Evolutionary conservation across 2,888 invertebrate genomes (phyloP).

Genomic region (Lydus trimaculatus): DNA sequence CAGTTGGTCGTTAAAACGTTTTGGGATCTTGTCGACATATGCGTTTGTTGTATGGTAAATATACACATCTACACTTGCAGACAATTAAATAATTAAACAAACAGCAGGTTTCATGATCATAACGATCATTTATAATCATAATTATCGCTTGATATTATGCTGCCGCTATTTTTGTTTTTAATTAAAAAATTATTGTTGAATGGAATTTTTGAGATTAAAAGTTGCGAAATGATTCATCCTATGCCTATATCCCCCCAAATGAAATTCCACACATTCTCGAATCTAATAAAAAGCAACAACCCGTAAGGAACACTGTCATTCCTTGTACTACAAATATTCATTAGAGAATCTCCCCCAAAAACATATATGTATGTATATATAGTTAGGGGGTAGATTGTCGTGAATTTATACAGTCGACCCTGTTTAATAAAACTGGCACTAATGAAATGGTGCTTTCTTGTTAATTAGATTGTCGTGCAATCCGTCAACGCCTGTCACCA

Average conservation of each 20-base stretch:
- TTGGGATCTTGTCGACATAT: conserved; percentile 49
- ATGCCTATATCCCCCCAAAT: conserved; percentile 13
- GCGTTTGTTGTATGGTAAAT: conserved; percentile 41
- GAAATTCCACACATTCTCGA: conserved; percentile 32
- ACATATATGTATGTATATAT: neutral
- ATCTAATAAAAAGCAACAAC: conserved; percentile 56
- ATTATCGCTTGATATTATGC: neutral
- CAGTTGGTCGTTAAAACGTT: conserved; percentile 55
- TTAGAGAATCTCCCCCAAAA: conserved; percentile 47
- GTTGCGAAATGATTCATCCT: conserved; percentile 13
- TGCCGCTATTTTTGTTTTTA: neutral
- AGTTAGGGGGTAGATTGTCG: conserved; percentile 18
- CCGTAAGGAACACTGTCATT: conserved; percentile 56
- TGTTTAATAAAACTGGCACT: conserved; percentile 55
- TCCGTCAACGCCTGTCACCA: conserved; percentile 42
- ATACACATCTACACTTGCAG: conserved; percentile 50
- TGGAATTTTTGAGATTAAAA: neutral
- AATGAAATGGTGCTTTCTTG: conserved; percentile 55
- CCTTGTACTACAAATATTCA: conserved; percentile 57
- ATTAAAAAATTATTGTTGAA: neutral
- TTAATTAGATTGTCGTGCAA: conserved; percentile 55
- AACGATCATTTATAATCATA: neutral
- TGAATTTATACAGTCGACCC: conserved; percentile 45
- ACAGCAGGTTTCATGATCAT: conserved; percentile 39
- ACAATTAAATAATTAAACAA: conserved; percentile 48